Evolutionary conservation across 2,888 invertebrate genomes (phyloP), one percentile per base, ranked within the genome.

Genomic region (Ochlodes sylvanus): DNA sequence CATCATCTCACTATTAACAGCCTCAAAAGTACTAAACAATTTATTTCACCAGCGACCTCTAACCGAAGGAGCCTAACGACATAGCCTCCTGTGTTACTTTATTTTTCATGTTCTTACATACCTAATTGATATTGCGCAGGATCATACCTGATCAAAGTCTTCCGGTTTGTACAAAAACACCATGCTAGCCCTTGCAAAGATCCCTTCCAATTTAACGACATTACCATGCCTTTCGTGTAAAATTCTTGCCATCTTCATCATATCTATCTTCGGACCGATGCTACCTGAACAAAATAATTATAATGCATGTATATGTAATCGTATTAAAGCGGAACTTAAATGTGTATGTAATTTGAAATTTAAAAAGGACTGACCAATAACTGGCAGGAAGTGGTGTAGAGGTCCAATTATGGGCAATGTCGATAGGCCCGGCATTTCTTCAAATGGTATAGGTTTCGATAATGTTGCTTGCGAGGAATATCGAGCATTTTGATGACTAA

Each of bases 121-220:
- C n/a, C n/a, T n/a, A 27, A 38, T 38, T 38, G 9, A 38, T 12
- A 38, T 38, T 38, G 38, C 12, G 38, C 12, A 38, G 12, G 12
- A 9, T 10, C 38, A 7, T 79, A 88, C 87, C 82, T 86, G 83
- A 54, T 86, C 84, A 72, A 77, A 86, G 70, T 85, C 76, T 63
- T 87, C 85, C 2, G 91, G 92, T 44, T 90, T 82, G 74, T 83
- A 92, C 47, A 91, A 73, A 14, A 91, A 71, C 19, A 92, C 83
- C 76, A 89, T 79, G 62, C 77, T 73, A 0, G 86, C 85, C 73
- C 89, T 83, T 19, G 80, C 75, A 42, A 88, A 77, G 21, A 89
- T 57, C 5, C 89, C 88, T 4, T 84, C 82, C 75, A 91, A 71
- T 78, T 82, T 89, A n/a, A 90, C 86, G 9, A 92, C 71, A 0